Percentiles rank a stretch among this genome's conserved stretches.
Conservation (phyloP, 1,140 invertebrate species). For the Zaprionus kolodkinae region DNA sequence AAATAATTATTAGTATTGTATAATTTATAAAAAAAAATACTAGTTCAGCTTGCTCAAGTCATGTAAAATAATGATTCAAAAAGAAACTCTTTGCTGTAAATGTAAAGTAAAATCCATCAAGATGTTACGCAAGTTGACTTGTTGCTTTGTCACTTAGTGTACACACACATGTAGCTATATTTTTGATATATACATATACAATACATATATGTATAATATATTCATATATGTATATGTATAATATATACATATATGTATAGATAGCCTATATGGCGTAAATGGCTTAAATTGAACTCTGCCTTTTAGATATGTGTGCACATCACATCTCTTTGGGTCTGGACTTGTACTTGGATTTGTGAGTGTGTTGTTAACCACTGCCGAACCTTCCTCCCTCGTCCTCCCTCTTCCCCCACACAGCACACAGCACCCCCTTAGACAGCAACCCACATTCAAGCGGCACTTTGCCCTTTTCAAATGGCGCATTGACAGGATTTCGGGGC, state of each 20-base stretch:
- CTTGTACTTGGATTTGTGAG: constrained; percentile 18
- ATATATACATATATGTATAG: background rate
- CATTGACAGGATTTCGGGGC: constrained; percentile 33
- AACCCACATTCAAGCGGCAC: background rate
- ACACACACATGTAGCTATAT: background rate
- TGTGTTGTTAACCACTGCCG: constrained; percentile 25
- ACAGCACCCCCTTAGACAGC: background rate
- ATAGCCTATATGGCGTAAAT: constrained; percentile 17
- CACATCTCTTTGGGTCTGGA: background rate
- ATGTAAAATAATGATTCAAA: background rate
- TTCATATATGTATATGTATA: background rate
- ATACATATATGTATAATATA: background rate
- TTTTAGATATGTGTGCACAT: constrained; percentile 18
- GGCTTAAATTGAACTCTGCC: constrained; percentile 30
- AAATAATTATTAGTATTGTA: too few relatives aligned
- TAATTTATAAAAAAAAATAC: too few relatives aligned
- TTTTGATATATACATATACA: background rate
- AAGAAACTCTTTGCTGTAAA: background rate
- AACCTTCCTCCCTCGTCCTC: background rate
- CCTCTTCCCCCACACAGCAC: background rate
- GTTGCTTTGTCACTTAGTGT: background rate
- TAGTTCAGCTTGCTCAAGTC: background rate
- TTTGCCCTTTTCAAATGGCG: constrained; percentile 33
- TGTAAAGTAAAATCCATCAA: background rate
- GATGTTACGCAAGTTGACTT: background rate